Evolutionary conservation across 2,888 invertebrate genomes (phyloP).

Genomic region (Ptilodon capucinus): DNA sequence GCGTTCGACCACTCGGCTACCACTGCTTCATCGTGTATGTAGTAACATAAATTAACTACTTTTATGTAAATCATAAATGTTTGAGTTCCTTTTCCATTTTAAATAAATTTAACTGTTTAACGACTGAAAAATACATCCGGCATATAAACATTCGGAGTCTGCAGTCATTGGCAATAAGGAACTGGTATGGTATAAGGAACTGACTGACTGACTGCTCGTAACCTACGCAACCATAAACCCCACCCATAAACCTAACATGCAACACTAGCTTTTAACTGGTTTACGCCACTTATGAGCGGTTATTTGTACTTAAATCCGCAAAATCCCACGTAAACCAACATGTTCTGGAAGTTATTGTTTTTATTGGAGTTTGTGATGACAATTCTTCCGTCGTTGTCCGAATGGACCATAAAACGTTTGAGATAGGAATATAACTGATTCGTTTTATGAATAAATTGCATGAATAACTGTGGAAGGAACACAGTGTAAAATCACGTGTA

Average conservation of each 20-base stretch:
- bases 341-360: conserved; percentile 20
- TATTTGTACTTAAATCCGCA: conserved; percentile 2
- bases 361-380: conserved; percentile 17
- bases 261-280: conserved; percentile 11
- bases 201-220: conserved; percentile 13
- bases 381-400: conserved; percentile 11
- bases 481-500: not conserved
- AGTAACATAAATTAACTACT: not conserved
- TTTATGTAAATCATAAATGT: conserved; percentile 12
- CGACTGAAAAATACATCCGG: conserved; percentile 16
- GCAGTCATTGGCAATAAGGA: conserved; percentile 16
- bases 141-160: conserved; percentile 10
- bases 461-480: conserved; percentile 3
- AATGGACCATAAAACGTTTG: conserved; percentile 31
- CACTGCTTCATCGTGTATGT: too few relatives aligned
- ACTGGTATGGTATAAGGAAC: conserved; percentile 19
- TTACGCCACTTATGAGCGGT: conserved; percentile 2
- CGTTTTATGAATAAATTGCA: conserved; percentile 32
- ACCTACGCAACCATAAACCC: conserved; percentile 13
- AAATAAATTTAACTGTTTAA: conserved; percentile 19
- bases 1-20: too few relatives aligned
- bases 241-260: conserved; percentile 12
- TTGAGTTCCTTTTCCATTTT: conserved; percentile 8
- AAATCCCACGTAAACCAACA: conserved; percentile 16
- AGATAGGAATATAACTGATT: conserved; percentile 23